Base-by-base conservation (phyloP, 2,888 invertebrate species). In the Tenthredo mesomela region DNA sequence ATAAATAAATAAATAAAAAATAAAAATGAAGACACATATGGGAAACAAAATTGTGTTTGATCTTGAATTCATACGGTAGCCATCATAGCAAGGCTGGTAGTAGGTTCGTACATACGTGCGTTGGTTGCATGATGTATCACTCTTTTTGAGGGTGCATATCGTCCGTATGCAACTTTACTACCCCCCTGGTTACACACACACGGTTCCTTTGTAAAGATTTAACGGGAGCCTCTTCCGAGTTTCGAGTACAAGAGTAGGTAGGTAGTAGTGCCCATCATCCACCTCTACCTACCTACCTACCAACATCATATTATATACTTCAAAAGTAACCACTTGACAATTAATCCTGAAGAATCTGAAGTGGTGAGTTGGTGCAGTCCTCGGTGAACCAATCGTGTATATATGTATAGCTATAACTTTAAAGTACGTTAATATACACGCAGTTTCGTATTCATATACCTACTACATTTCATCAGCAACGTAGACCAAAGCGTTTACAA, bases 41-140 rank as follows among this genome's bases (percentile, higher is more conserved):
- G 6, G 47, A 40, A 80, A 78, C 25, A 80, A 80, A 80, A 40
- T 21, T 40, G 25, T 40, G 78, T 80, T 80, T 80, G 78, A 80
- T 80, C 78, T 80, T 50, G 61, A 58, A 80, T 80, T 80, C 78
- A 80, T 80, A 80, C 78, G 78, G 67, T 67, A 67, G 25, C 61
- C 33, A n/a, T n/a, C n/a, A n/a, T n/a, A 25, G 61, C 25, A n/a
- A 37, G 18, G 54, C n/a, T 50, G 10, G 29, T 50, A n/a, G 70
- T 37, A 37, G 15, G 18, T n/a, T 9, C n/a, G 9, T 71, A 40
- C 71, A 21, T 71, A 40, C 71, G 43, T 71, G 71, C 43, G 40
- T 67, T 67, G 67, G 67, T 67, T 73, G 73, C 25, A 77, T 50
- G 47, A 77, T 77, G 77, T 77, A 25, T 75, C 43, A 40, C 71